Conservation (phyloP, 1,140 invertebrate species). For the Bilobella aurantiaca region DNA sequence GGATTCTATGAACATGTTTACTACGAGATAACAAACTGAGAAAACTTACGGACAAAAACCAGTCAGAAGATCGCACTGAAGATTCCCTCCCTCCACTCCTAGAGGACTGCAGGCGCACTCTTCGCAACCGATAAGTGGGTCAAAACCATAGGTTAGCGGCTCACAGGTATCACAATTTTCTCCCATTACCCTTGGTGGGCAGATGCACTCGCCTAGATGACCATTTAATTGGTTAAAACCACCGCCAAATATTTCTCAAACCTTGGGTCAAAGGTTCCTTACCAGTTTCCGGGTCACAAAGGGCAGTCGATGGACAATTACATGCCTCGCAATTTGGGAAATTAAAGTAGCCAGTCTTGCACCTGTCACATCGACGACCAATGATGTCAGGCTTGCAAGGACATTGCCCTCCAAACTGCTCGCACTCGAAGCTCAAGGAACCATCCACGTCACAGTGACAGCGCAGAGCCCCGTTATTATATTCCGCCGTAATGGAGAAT, state of each 20-base stretch:
- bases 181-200: slow-evolving; percentile 49
- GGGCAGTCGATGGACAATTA: slow-evolving; percentile 67
- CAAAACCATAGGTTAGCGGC: slow-evolving; percentile 82
- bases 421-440: slow-evolving; percentile 74
- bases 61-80: slow-evolving; percentile 76
- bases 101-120: slow-evolving; percentile 78
- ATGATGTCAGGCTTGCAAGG: slow-evolving; percentile 88
- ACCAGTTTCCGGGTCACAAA: slow-evolving; percentile 63
- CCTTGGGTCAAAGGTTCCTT: too few relatives aligned
- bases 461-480: slow-evolving; percentile 79
- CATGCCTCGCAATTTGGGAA: slow-evolving; percentile 89
- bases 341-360: slow-evolving; percentile 82
- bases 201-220: slow-evolving; percentile 48
- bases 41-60: slow-evolving; percentile 82
- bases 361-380: slow-evolving; percentile 77
- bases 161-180: too few relatives aligned
- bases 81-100: slow-evolving; percentile 62
- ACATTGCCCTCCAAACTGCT: slow-evolving; percentile 91
- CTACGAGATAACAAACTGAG: slow-evolving; percentile 73
- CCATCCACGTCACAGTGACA: slow-evolving; percentile 86
- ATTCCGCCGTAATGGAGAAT: slow-evolving; percentile 87
- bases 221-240: slow-evolving; percentile 10
- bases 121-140: slow-evolving; percentile 89
- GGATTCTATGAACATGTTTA: too few relatives aligned
- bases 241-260: neutral